Base-by-base conservation (phyloP, 2,888 invertebrate genomes). In the Drosophila robusta region DNA sequence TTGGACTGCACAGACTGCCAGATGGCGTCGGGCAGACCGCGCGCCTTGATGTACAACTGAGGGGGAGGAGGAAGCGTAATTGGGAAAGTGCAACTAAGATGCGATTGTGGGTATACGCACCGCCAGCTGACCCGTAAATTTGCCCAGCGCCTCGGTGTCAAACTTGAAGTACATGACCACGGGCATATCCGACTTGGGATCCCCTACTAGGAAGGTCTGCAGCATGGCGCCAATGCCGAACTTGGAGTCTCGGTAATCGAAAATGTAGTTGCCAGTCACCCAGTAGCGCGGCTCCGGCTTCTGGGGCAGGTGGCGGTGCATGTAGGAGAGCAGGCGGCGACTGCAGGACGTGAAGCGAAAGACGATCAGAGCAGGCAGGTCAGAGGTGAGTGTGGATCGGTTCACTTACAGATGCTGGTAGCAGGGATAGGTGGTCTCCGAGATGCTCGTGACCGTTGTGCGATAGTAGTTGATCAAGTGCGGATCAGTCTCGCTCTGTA, bases 401-500 rank as follows among this genome's bases (percentile, higher is more conserved):
- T 45, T 50, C 8, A 93, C 95, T 93, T 89, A 95, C 96, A 95
- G 93, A 38, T 94, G 93, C 64, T 93, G 93, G 81, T 95, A 95
- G 64, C 95, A 95, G 0, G 95, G 95, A 84, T 94, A 95, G 2
- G 94, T 94, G 0, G 95, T 95, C 44, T 93, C 93, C 57, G 95
- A 94, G 87, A 96, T 92, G 56, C 95, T 95, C 69, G 94, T 95
- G 29, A 96, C 92, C 0, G 95, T 95, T 0, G 95, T 95, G 67
- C 95, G 95, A 93, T 95, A 96, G 90, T 94, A 96, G 74, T 95
- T 93, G 71, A 95, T 95, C 71, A 96, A 91, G 82, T 95, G 95
- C 5, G 93, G 93, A 80, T 94, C 94, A 0, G 93, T 93, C 68
- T 95, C 95, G 9, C 92, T 93, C 75, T 93, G 93, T 82, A 96